Evolutionary conservation across 1,140 invertebrate genomes (phyloP).

Genomic region (Whitmania pigra): DNA sequence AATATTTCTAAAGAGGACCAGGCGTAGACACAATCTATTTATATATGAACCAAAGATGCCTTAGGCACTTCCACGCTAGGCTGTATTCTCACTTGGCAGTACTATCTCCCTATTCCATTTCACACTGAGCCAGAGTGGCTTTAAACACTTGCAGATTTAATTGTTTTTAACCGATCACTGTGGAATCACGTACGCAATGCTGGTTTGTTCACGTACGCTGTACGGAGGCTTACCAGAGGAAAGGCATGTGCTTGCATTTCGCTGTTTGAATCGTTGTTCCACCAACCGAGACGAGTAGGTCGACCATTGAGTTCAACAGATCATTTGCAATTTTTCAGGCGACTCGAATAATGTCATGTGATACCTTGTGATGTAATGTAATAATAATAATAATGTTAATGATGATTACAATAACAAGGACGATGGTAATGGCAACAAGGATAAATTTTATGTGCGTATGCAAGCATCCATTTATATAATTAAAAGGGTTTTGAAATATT

Average conservation of each 20-base stretch:
- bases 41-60: no score
- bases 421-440: no score
- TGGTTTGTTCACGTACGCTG: background rate
- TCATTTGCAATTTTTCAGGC: no score
- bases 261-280: background rate
- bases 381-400: no score
- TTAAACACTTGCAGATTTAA: background rate
- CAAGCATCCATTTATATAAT: no score
- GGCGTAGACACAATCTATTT: background rate
- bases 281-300: no score
- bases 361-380: no score
- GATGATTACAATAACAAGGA: no score
- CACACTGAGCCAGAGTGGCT: background rate
- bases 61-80: background rate
- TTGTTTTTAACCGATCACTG: background rate
- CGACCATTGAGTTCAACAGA: no score
- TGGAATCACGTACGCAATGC: background rate
- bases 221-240: background rate
- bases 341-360: no score
- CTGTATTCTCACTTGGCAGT: slow-evolving; percentile 10
- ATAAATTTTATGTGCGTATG: no score
- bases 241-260: background rate
- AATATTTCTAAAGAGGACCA: background rate
- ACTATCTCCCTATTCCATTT: slow-evolving; percentile 19
- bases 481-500: no score